Conservation (phyloP, 92 coral and sea anemone species). For the Phenganax subtilis region DNA sequence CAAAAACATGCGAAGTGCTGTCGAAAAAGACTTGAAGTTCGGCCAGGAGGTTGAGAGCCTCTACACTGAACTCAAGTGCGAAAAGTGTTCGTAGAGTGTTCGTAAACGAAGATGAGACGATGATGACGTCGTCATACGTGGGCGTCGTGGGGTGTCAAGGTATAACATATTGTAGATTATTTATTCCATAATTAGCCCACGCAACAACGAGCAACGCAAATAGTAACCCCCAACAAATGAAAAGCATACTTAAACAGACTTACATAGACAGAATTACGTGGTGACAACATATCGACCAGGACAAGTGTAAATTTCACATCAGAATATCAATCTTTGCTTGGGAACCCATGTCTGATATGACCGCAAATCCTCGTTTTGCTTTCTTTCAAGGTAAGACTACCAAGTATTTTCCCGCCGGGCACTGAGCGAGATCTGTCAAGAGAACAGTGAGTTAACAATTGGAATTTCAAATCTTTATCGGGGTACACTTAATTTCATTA, state of each 20-base stretch:
- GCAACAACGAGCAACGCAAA: conserved; percentile 41
- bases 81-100: conserved; percentile 20
- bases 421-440: neutral
- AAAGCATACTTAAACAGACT: conserved; percentile 6
- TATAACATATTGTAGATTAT: no score
- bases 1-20: neutral
- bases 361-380: conserved; percentile 18
- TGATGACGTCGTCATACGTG: conserved; percentile 36
- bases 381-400: conserved; percentile 14
- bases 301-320: neutral
- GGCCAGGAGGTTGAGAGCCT: neutral
- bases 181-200: conserved; percentile 32
- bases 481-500: conserved; percentile 5
- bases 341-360: neutral
- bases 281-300: neutral
- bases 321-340: neutral
- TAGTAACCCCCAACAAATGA: conserved; percentile 41
- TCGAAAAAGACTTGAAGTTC: neutral
- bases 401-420: neutral
- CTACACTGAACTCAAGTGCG: conserved; percentile 4
- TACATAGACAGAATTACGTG: conserved; percentile 3
- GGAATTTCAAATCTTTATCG: neutral
- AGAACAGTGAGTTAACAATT: neutral
- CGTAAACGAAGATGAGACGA: conserved; percentile 15
- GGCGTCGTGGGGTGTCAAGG: conserved; percentile 41